Conservation (phyloP, 2,888 invertebrate species). For the Amiota minor region DNA sequence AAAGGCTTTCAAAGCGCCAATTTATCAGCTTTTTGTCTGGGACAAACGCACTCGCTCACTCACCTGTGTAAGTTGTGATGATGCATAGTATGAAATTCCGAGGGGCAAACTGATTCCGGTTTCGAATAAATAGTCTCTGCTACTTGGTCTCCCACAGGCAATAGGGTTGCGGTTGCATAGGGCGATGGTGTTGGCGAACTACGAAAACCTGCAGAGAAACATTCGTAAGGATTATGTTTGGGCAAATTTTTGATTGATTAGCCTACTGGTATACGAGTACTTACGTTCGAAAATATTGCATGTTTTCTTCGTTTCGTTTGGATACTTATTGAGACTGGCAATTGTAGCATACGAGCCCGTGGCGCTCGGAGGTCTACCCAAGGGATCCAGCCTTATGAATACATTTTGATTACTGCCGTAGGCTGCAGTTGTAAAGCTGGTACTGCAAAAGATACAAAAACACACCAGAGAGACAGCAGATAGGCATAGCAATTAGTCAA, state of each 20-base stretch:
- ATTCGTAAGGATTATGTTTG: constrained; percentile 32
- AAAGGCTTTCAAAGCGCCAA: constrained; percentile 26
- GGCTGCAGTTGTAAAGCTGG: constrained; percentile 84
- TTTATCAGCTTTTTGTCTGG: constrained; percentile 26
- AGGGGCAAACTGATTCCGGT: constrained; percentile 76
- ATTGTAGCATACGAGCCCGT: constrained; percentile 88
- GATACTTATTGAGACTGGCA: constrained; percentile 85
- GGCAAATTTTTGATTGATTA: background rate
- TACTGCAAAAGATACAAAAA: constrained; percentile 74
- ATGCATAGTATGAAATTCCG: constrained; percentile 84
- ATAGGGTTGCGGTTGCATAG: constrained; percentile 79
- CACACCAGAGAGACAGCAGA: constrained; percentile 2
- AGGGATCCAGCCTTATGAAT: constrained; percentile 82
- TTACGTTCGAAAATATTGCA: constrained; percentile 72
- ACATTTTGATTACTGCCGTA: constrained; percentile 86
- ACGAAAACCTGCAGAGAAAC: constrained; percentile 67
- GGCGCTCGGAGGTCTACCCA: constrained; percentile 82
- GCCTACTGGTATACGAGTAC: constrained; percentile 42
- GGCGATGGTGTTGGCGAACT: constrained; percentile 78
- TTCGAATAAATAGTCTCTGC: constrained; percentile 55
- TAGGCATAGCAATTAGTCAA: constrained; percentile 4
- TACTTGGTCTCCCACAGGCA: constrained; percentile 74
- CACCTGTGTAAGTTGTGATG: constrained; percentile 84
- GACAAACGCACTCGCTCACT: constrained; percentile 76
- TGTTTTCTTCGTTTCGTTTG: constrained; percentile 73